Conservation (phyloP, 2,888 invertebrate species). For the Netelia virgata region DNA sequence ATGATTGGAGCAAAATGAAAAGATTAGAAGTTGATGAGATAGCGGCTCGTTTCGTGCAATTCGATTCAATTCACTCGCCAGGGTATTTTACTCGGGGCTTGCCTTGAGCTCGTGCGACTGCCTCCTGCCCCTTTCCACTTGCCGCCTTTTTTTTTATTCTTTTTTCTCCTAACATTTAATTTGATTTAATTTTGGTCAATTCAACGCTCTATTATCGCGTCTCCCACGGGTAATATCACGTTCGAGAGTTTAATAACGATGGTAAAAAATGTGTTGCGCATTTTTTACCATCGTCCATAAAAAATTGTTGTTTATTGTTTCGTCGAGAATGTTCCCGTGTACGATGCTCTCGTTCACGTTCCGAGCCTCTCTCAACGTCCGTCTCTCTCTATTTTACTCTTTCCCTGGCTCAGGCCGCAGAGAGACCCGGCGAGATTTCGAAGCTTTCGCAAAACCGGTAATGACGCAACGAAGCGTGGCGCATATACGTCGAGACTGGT, state of each 20-base stretch:
- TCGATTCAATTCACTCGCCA: not conserved
- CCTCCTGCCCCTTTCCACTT: no score
- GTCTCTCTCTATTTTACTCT: not conserved
- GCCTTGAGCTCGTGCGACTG: no score
- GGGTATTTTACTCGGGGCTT: no score
- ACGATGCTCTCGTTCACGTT: no score
- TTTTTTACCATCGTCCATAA: not conserved
- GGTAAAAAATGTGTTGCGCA: not conserved
- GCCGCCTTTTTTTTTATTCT: no score
- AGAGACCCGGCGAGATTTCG: slow-evolving; percentile 44
- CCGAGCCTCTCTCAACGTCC: not conserved
- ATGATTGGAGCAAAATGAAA: not conserved
- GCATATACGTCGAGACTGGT: slow-evolving; percentile 7
- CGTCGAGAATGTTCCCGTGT: not conserved
- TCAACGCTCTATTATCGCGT: not conserved
- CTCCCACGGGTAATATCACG: not conserved
- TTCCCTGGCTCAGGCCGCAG: not conserved
- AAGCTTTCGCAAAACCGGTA: slow-evolving; percentile 66
- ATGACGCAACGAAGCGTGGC: slow-evolving; percentile 50
- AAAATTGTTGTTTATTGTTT: slow-evolving; percentile 5
- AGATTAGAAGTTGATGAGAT: not conserved
- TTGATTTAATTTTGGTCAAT: not conserved
- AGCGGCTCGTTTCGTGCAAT: not conserved
- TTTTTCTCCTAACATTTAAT: no score
- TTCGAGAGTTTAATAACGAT: not conserved